These are phyloP conservation scores for Pristionchus japonicus DNA, from an alignment of 2,888 invertebrate genomes.

Conservation along the genomic window DNA sequence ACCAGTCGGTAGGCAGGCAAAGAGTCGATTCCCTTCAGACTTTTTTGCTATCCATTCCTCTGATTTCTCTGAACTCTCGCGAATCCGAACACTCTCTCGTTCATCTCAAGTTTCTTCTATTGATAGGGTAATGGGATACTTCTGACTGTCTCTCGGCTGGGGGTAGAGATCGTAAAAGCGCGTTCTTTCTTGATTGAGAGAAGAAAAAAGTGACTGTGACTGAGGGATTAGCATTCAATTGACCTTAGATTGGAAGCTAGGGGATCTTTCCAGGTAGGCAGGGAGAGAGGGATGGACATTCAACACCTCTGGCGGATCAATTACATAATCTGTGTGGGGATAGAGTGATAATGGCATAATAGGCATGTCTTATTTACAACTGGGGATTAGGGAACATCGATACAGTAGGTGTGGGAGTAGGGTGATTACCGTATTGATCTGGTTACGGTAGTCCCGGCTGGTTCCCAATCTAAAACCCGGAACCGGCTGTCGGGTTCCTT, in stretches of 20 bases:
- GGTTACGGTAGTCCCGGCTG: neutral
- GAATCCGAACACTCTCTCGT: neutral
- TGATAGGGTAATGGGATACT: constrained; percentile 40
- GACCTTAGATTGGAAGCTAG: constrained; percentile 4
- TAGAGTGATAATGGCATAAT: constrained; percentile 1
- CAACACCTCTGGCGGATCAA: constrained; percentile 35
- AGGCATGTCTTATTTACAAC: constrained; percentile 15
- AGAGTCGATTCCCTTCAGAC: constrained; percentile 28
- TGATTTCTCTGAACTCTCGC: neutral
- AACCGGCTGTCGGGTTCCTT: constrained; percentile 32
- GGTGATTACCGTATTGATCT: neutral
- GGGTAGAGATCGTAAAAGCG: constrained; percentile 3
- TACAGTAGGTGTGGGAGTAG: constrained; percentile 1
- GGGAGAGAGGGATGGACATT: neutral
- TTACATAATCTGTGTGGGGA: constrained; percentile 16
- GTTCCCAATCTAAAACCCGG: neutral
- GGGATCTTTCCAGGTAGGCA: no score
- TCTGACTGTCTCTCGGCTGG: constrained; percentile 35
- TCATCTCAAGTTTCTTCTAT: constrained; percentile 41
- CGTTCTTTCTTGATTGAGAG: neutral
- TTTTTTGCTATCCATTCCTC: neutral
- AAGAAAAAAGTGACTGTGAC: neutral
- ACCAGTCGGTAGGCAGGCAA: constrained; percentile 24
- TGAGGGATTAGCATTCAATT: neutral
- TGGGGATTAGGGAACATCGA: neutral